Conservation (phyloP, 2,113 vertebrate species). For the Sardina pilchardus region DNA sequence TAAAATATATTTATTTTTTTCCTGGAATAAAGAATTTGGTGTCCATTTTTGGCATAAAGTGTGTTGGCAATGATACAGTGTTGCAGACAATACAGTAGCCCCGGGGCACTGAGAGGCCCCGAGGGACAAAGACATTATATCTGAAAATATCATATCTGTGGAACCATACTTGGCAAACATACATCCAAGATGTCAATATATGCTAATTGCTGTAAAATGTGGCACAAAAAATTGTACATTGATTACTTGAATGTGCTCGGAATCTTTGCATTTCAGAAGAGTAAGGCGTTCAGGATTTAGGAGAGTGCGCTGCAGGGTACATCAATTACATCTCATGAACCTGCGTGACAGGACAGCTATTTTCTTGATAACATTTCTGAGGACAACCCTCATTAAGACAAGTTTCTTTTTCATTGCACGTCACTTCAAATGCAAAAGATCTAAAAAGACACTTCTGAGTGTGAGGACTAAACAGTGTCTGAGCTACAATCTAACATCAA, state of each 20-base stretch:
- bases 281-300: background rate
- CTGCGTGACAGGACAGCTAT: background rate
- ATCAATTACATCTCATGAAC: background rate
- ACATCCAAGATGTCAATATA: background rate
- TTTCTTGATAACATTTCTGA: background rate
- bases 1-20: conserved; percentile 55
- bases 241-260: background rate
- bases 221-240: background rate
- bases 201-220: background rate
- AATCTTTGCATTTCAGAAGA: conserved; percentile 3
- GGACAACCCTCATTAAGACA: background rate
- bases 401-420: background rate
- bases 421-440: background rate
- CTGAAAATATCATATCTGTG: background rate
- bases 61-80: conserved; percentile 53
- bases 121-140: background rate
- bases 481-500: background rate
- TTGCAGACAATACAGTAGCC: conserved; percentile 46
- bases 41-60: conserved; percentile 54
- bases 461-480: background rate
- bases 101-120: background rate
- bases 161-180: conserved; percentile 9
- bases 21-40: conserved; percentile 42
- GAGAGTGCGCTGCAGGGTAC: background rate
- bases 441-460: background rate